Evolutionary conservation across 2,113 vertebrate genomes (phyloP), one percentile per base, ranked within the genome.

Genomic region (Pangasianodon hypophthalmus): DNA sequence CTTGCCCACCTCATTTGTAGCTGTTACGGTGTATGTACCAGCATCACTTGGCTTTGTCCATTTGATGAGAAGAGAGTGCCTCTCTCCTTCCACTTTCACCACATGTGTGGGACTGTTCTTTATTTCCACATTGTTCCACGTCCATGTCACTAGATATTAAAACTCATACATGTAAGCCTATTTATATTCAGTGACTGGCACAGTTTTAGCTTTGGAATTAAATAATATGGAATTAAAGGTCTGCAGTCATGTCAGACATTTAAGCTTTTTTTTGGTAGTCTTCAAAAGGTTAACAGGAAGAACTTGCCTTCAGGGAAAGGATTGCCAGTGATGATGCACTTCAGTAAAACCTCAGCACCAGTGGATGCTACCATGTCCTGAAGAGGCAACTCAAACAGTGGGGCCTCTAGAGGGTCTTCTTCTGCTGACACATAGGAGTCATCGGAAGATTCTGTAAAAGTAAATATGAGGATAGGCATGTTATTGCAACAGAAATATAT

Each of bases 371-470:
- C 92, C 11, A 92, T 95, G 90, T 98, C 97, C 91, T 97, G 97
- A 84, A 99, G 95, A 19, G 96, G 96, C 87, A 97, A 97, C 94
- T 99, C 98, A 94, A 99, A 99, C 86, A 98, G n/a, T 0, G 98
- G 98, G 0, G 96, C 97, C 93, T 99, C 98, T 94, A 98, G 93
- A 1, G 98, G 98, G 69, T 99, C 98, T 92, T 99, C 98, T 90
- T 95, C 98, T 32, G 98, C 98, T 19, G 98, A 99, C 88, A 99
- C 97, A 0, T 99, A 99, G 32, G 98, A 99, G 92, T 99, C 98
- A 0, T 99, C 98, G 0, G 98, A 99, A 50, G 98, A 99, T 94
- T 99, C 98, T 99, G 95, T 71, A 83, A 85, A 73, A 14, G 64
- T 32, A 62, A 37, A 29, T n/a, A 86, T 80, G 56, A 89, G 29